Percentiles rank a stretch among this genome's conserved stretches.
phyloP scores from a whole-genome alignment of 2,888 invertebrate species.

The Eutolmus rufibarbis region DNA sequence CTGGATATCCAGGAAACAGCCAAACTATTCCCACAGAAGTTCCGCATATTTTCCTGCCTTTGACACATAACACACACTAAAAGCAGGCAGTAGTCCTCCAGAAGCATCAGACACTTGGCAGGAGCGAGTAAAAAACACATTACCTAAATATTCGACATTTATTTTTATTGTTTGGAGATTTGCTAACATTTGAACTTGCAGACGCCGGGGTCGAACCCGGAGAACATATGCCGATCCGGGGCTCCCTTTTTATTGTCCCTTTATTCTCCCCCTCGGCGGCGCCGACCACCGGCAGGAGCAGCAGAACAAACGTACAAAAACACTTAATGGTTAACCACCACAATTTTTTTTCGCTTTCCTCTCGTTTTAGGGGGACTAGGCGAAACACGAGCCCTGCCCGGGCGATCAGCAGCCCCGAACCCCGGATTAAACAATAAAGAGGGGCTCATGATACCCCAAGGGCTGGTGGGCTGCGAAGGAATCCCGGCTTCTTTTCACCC shows the following conservation, averaged over 20 bases:
- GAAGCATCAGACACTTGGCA: background rate
- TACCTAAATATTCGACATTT: slow-evolving; percentile 52
- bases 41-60: background rate
- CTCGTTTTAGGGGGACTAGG: slow-evolving; percentile 17
- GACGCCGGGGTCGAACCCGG: slow-evolving; percentile 35
- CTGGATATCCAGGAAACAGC: background rate
- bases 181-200: slow-evolving; percentile 48
- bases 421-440: slow-evolving; percentile 37
- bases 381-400: background rate
- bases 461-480: slow-evolving; percentile 14
- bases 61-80: background rate
- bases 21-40: background rate
- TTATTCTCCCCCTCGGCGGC: background rate
- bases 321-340: slow-evolving; percentile 47
- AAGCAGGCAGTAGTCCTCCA: background rate
- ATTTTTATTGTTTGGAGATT: slow-evolving; percentile 53
- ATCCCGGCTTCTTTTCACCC: background rate
- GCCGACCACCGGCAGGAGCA: background rate
- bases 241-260: slow-evolving; percentile 34
- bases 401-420: slow-evolving; percentile 7
- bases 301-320: slow-evolving; percentile 46
- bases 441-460: slow-evolving; percentile 36
- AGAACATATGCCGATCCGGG: slow-evolving; percentile 43
- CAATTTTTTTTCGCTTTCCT: slow-evolving; percentile 41
- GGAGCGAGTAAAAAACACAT: slow-evolving; percentile 39